Percentiles rank a stretch among this genome's conserved stretches.
Evolutionary conservation across 2,888 invertebrate genomes (phyloP).

Genomic region (Cataglyphis cursor): DNA sequence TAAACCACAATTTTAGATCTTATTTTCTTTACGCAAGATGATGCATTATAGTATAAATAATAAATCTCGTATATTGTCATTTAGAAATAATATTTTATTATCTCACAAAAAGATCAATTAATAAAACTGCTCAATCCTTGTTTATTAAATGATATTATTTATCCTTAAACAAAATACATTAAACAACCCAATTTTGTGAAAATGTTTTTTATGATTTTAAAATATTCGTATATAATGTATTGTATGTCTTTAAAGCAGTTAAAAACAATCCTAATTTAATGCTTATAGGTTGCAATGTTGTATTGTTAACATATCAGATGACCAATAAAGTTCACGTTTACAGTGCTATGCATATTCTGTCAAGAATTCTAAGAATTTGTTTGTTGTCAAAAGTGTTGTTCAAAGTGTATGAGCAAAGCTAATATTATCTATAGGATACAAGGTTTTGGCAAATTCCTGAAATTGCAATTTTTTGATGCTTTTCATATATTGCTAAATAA

Average conservation of each 20-base stretch:
- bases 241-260: constrained; percentile 59
- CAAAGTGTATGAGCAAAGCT: neutral
- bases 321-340: constrained; percentile 35
- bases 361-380: neutral
- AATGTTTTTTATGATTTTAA: constrained; percentile 54
- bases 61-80: constrained; percentile 10
- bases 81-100: constrained; percentile 35
- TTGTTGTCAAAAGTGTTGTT: neutral
- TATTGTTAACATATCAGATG: constrained; percentile 44
- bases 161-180: constrained; percentile 59
- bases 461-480: neutral
- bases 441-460: constrained; percentile 8
- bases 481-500: neutral
- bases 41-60: constrained; percentile 38
- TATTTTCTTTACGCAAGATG: neutral
- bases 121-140: constrained; percentile 67
- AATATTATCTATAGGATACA: constrained; percentile 6
- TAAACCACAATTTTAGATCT: constrained; percentile 10
- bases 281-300: neutral
- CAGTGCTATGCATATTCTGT: neutral
- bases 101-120: constrained; percentile 51
- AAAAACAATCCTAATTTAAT: constrained; percentile 68
- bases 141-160: constrained; percentile 52
- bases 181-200: constrained; percentile 36
- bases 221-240: constrained; percentile 31